Evolutionary conservation across 1,140 invertebrate species (phyloP), one percentile per base, ranked within the genome.

Genomic region (Archivesica marissinica): DNA sequence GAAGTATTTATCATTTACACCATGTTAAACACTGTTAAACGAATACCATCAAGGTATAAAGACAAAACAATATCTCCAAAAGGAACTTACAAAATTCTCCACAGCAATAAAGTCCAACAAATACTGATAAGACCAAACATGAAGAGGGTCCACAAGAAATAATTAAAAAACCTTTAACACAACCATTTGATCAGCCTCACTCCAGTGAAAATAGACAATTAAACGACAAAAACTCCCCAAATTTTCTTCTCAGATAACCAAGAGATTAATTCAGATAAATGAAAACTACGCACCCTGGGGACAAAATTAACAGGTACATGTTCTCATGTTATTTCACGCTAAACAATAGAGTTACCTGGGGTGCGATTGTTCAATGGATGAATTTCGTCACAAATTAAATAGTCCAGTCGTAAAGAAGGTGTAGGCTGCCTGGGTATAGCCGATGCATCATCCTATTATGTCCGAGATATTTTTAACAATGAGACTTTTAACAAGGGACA

Each of bases 231-330:
- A 33, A 17, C 41, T 38, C 33, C 68, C 41, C 25, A 47, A 72
- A 47, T 20, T 30, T 50, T 33, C 39, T 72, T 72, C 68, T 72
- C 68, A 72, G 41, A 44, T 72, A 72, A 33, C 68, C 25, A 28
- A 50, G 30, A 79, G 77, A 66, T 79, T 79, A 79, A 79, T 79
- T n/a, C 77, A 79, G 77, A 79, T 79, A 79, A 79, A 79, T 79
- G 41, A 28, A 79, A 79, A 61, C 66, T 66, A 47, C 23, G 77
- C 56, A 66, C 77, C 77, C 77, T 64, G 56, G 41, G 56, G 77
- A 41, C 77, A 79, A 79, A 79, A 79, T 79, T 79, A 79, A 66
- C 77, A 79, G 59, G 54, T 79, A 64, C 28, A 64, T 25, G 20
- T 9, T 28, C 23, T 30, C 20, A 0, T 28, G 38, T 79, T 79